Conservation (phyloP, 2,888 invertebrate species). For the Drosophila mimetica region DNA sequence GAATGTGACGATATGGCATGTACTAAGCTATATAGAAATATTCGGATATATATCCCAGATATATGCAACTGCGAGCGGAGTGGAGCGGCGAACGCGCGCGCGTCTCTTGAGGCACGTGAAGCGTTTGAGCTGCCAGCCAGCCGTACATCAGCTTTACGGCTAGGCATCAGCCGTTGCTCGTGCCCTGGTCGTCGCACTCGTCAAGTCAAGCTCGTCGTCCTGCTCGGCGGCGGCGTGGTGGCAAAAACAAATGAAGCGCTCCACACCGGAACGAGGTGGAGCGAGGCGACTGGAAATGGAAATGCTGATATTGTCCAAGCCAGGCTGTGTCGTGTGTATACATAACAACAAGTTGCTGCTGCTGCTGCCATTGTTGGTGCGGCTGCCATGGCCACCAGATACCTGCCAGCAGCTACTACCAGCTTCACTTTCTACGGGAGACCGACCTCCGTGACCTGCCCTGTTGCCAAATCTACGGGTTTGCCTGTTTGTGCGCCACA, state of each 20-base stretch:
- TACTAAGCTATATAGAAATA: constrained; percentile 1
- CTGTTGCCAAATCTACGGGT: constrained; percentile 16
- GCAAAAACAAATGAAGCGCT: constrained; percentile 80
- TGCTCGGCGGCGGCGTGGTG: constrained; percentile 51
- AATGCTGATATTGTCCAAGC: constrained; percentile 31
- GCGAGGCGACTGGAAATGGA: constrained; percentile 50
- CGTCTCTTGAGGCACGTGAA: constrained; percentile 73
- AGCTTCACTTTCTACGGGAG: constrained; percentile 41
- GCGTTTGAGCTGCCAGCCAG: constrained; percentile 70
- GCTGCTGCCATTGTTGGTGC: constrained; percentile 33
- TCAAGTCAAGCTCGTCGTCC: constrained; percentile 39
- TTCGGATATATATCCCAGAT: constrained; percentile 9
- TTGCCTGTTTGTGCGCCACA: constrained; percentile 5
- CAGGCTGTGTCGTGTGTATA: constrained; percentile 28
- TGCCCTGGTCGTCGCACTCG: constrained; percentile 46
- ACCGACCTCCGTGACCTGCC: constrained; percentile 42
- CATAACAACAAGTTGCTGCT: constrained; percentile 50
- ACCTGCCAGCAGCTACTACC: constrained; percentile 2
- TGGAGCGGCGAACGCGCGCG: constrained; percentile 64
- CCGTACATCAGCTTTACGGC: constrained; percentile 65
- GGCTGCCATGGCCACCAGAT: constrained; percentile 43
- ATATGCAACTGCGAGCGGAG: constrained; percentile 26
- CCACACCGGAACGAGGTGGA: constrained; percentile 52
- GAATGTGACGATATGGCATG: constrained; percentile 23
- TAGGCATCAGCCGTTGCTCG: constrained; percentile 40